Percentiles rank a stretch among this genome's conserved stretches.
phyloP scores from a whole-genome alignment of 2,797 vertebrate genomes.

The Enteromius thamalakanensis region DNA sequence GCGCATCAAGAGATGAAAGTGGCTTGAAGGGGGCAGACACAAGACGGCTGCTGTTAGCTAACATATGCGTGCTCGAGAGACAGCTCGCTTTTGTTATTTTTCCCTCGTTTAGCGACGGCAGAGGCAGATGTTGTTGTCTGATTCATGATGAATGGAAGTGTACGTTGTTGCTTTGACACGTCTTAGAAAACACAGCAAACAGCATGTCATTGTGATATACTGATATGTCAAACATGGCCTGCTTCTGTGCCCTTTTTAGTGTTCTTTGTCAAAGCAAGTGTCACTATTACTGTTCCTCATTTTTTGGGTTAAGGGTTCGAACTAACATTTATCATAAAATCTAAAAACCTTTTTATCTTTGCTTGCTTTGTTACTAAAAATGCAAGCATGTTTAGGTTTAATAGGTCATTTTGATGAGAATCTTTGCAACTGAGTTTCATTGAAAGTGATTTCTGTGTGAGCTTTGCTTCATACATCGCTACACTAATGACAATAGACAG shows the following conservation, averaged over 20 bases:
- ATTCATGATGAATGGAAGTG: slow-evolving; percentile 8
- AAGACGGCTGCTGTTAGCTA: slow-evolving; percentile 6
- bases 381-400: neutral
- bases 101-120: neutral
- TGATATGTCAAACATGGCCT: slow-evolving; percentile 14
- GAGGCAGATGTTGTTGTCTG: slow-evolving; percentile 14
- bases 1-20: slow-evolving; percentile 17
- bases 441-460: slow-evolving; percentile 3
- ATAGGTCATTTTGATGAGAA: neutral
- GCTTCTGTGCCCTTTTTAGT: neutral
- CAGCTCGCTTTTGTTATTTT: slow-evolving; percentile 29
- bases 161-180: neutral
- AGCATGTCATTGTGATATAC: neutral
- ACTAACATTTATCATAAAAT: neutral
- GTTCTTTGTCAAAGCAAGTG: neutral
- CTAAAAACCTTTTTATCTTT: neutral
- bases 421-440: neutral
- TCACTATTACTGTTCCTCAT: neutral
- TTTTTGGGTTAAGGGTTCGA: neutral
- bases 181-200: slow-evolving; percentile 26
- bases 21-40: slow-evolving; percentile 4
- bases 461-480: neutral
- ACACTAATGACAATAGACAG: neutral
- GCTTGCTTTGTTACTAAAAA: neutral
- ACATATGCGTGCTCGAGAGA: neutral